These are phyloP conservation scores for Acrocephalus kingi DNA, from an alignment of 2,113 vertebrate species.

Conservation along the genomic window DNA sequence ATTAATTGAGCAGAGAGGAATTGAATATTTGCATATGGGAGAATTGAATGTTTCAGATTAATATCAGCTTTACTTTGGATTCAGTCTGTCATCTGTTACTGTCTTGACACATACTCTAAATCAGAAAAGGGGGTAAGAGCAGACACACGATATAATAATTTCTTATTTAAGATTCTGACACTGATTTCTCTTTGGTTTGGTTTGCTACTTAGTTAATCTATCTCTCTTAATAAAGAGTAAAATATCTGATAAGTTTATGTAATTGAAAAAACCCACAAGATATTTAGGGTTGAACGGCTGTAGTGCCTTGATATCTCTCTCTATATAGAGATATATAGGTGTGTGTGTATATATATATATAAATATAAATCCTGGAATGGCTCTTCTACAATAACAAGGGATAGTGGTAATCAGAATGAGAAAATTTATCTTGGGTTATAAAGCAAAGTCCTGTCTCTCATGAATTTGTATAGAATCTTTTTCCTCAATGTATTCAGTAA, in stretches of 20 bases:
- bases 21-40: neutral
- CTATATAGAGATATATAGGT: neutral
- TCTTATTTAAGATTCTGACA: neutral
- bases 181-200: neutral
- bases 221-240: neutral
- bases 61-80: neutral
- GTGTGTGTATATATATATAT: fast-evolving
- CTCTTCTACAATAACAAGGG: neutral
- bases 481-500: neutral
- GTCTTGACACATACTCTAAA: neutral
- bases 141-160: neutral
- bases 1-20: neutral
- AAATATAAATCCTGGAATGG: neutral
- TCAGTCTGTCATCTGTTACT: neutral
- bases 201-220: neutral
- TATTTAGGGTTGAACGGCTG: neutral
- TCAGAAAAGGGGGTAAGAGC: neutral
- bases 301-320: neutral
- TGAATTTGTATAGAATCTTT: neutral
- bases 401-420: neutral
- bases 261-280: neutral
- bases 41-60: neutral
- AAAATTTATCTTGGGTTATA: neutral
- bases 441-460: neutral
- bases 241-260: neutral